A percentile compares a stretch with the other conserved stretches of the same genome.
Conservation (phyloP, 1,140 invertebrate species). For the Alviniconcha marisindica region DNA sequence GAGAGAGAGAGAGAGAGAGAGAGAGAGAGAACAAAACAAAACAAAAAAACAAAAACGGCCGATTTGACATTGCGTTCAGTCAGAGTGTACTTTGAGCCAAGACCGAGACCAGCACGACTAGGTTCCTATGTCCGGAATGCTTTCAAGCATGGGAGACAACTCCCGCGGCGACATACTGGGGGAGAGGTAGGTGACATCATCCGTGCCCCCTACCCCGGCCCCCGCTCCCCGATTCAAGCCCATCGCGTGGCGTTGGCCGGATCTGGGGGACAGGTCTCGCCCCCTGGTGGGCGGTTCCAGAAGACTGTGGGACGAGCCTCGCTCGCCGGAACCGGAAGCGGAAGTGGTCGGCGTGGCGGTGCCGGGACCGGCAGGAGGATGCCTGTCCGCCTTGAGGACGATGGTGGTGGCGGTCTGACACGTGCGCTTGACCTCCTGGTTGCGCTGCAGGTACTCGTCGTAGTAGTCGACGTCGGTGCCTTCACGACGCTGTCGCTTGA, state of each 20-base stretch:
- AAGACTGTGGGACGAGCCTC: background rate
- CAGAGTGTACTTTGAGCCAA: too few species aligned
- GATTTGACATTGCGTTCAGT: too few species aligned
- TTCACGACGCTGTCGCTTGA: conserved; percentile 63
- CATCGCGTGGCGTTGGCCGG: too few species aligned
- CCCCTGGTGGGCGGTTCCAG: background rate
- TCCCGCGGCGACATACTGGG: conserved; percentile 26
- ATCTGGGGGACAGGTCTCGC: conserved; percentile 15
- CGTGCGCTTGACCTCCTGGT: conserved; percentile 56
- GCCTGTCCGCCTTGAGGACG: conserved; percentile 26
- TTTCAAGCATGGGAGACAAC: conserved; percentile 43
- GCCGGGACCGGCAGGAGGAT: too few species aligned
- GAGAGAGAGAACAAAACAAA: background rate
- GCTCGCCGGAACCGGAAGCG: background rate
- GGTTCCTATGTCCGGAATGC: conserved; percentile 41
- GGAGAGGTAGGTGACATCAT: background rate
- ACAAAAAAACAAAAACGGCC: too few species aligned
- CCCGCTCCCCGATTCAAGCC: background rate
- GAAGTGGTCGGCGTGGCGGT: background rate
- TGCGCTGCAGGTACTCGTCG: conserved; percentile 69
- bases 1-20: background rate
- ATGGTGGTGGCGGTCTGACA: conserved; percentile 48
- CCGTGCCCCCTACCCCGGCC: background rate
- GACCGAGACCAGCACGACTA: too few species aligned
- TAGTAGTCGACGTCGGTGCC: conserved; percentile 70